Evolutionary conservation across 2,797 vertebrate genomes (phyloP).

Genomic region (Chaetophractus vellerosus): DNA sequence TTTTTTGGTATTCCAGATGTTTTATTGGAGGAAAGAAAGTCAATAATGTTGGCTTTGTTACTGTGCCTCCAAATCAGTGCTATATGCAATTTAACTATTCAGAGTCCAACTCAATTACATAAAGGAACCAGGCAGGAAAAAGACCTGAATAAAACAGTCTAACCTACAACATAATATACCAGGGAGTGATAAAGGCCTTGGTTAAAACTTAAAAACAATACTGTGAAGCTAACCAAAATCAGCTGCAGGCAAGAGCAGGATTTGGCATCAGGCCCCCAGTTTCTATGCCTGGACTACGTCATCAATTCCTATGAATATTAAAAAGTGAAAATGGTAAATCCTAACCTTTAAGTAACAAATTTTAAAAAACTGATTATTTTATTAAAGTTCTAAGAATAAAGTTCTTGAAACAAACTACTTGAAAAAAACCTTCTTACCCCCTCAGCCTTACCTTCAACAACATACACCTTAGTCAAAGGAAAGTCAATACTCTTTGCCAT

Average conservation of each 20-base stretch:
- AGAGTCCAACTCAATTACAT: constrained; percentile 39
- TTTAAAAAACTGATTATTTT: not conserved
- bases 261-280: not conserved
- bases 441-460: constrained; percentile 96
- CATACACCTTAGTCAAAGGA: constrained; percentile 98
- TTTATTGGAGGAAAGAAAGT: constrained; percentile 13
- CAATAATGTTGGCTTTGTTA: constrained; percentile 37
- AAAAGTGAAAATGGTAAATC: constrained; percentile 55
- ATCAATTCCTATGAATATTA: constrained; percentile 50
- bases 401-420: not conserved
- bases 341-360: constrained; percentile 55
- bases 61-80: constrained; percentile 1
- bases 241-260: constrained; percentile 8
- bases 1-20: not conserved
- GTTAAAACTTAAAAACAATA: constrained; percentile 50
- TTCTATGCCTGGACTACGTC: not conserved
- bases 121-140: not conserved
- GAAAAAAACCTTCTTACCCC: constrained; percentile 43
- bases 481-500: constrained; percentile 98
- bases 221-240: constrained; percentile 4
- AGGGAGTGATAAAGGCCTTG: not conserved
- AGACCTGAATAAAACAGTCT: constrained; percentile 31
- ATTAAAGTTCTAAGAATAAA: constrained; percentile 53
- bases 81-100: constrained; percentile 29
- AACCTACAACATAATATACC: not conserved